phyloP scores from a whole-genome alignment of 2,797 vertebrate species.

The Emydoidea blandingii region DNA sequence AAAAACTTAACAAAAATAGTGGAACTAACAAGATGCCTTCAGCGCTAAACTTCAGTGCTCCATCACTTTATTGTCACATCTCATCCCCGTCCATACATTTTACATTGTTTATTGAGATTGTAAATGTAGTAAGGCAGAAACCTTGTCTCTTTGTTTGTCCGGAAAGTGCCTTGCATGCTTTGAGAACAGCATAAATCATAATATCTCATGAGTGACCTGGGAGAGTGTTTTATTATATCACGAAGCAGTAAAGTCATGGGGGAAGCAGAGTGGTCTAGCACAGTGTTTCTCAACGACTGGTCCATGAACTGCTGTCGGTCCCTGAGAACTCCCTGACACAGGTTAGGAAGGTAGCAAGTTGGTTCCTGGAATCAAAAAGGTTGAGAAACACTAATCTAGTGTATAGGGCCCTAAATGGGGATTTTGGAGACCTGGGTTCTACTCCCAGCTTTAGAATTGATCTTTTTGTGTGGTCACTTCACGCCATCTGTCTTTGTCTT shows the following conservation, averaged over 20 bases:
- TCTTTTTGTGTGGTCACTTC: neutral
- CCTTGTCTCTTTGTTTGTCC: neutral
- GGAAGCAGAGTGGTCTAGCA: neutral
- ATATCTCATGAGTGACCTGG: neutral
- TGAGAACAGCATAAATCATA: neutral
- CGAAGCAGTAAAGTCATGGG: neutral
- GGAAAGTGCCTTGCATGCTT: neutral
- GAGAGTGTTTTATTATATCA: neutral
- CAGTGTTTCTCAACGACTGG: neutral
- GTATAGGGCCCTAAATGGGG: fast-evolving
- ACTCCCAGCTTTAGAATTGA: fast-evolving
- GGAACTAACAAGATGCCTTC: neutral
- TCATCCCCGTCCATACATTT: too few species aligned
- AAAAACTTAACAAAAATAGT: too few species aligned
- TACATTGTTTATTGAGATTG: neutral
- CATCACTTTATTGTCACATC: neutral
- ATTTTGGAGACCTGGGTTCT: neutral
- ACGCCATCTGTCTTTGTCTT: neutral
- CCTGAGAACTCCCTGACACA: neutral
- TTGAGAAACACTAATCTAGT: neutral
- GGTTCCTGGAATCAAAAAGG: neutral
- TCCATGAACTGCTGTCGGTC: neutral
- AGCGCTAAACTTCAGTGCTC: neutral
- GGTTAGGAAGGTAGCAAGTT: neutral
- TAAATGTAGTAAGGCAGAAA: neutral